A percentile compares a stretch with the other conserved stretches of the same genome.
Conservation (phyloP, 2,113 vertebrate genomes). For the Marmota monax region DNA sequence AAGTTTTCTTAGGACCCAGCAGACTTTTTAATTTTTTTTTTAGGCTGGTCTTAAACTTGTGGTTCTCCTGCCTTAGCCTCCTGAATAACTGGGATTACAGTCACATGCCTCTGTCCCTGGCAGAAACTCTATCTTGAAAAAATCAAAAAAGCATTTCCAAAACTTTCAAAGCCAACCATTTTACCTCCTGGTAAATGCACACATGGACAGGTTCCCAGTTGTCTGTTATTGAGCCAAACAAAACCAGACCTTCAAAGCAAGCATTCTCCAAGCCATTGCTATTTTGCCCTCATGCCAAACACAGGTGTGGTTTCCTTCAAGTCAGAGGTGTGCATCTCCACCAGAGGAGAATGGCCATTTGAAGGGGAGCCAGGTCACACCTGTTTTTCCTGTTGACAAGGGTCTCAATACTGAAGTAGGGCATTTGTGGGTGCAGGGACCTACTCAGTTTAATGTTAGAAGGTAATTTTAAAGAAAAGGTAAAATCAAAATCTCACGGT, state of each 20-base stretch:
- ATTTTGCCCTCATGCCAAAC: background rate
- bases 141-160: background rate
- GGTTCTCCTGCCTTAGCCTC: no score
- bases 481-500: background rate
- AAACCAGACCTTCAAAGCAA: background rate
- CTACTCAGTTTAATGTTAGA: background rate
- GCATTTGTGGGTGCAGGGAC: background rate
- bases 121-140: conserved; percentile 31
- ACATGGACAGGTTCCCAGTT: background rate
- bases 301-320: background rate
- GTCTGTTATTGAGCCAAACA: background rate
- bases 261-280: background rate
- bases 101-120: no score
- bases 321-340: background rate
- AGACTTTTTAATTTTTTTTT: no score
- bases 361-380: background rate
- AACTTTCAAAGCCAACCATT: background rate
- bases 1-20: no score
- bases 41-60: no score
- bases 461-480: background rate
- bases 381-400: background rate
- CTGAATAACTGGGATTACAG: no score
- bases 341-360: background rate
- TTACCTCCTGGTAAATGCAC: background rate
- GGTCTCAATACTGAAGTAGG: background rate